These are phyloP conservation scores for Coenonympha glycerion DNA, from an alignment of 2,888 invertebrate genomes.

Conservation along the genomic window DNA sequence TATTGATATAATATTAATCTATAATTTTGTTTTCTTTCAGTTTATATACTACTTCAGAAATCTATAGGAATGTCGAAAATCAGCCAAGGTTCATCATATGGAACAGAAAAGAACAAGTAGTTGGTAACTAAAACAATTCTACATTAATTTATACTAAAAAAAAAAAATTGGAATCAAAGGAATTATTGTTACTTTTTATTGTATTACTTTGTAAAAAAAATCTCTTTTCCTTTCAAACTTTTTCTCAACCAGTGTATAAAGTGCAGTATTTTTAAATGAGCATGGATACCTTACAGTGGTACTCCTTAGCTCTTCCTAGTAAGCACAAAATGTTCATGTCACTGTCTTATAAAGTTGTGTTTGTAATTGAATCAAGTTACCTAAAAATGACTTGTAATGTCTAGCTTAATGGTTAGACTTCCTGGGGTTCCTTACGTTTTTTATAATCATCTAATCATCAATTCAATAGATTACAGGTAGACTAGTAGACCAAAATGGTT, in stretches of 20 bases:
- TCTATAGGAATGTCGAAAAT: slow-evolving; percentile 90
- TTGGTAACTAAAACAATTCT: slow-evolving; percentile 35
- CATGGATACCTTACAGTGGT: too few relatives aligned
- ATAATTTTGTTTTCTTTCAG: slow-evolving; percentile 70
- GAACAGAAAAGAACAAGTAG: slow-evolving; percentile 75
- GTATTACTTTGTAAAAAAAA: too few relatives aligned
- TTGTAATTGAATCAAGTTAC: too few relatives aligned
- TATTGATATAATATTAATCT: background rate
- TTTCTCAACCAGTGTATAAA: too few relatives aligned
- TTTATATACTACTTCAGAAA: slow-evolving; percentile 85
- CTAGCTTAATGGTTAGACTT: background rate
- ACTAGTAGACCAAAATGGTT: background rate
- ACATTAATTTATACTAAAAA: slow-evolving; percentile 8
- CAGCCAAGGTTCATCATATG: slow-evolving; percentile 88
- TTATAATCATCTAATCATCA: background rate
- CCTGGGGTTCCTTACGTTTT: background rate
- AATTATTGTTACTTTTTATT: too few relatives aligned
- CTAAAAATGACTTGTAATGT: background rate
- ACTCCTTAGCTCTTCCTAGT: too few relatives aligned
- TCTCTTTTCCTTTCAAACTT: too few relatives aligned
- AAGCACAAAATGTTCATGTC: too few relatives aligned
- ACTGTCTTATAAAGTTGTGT: too few relatives aligned
- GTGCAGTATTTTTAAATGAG: too few relatives aligned
- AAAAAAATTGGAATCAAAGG: slow-evolving; percentile 1
- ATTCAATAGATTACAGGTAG: background rate